Percentiles rank a stretch among this genome's conserved stretches.
These are phyloP conservation scores for Drosophila kambysellisi DNA, from an alignment of 2,888 invertebrate genomes.

Conservation along the genomic window DNA sequence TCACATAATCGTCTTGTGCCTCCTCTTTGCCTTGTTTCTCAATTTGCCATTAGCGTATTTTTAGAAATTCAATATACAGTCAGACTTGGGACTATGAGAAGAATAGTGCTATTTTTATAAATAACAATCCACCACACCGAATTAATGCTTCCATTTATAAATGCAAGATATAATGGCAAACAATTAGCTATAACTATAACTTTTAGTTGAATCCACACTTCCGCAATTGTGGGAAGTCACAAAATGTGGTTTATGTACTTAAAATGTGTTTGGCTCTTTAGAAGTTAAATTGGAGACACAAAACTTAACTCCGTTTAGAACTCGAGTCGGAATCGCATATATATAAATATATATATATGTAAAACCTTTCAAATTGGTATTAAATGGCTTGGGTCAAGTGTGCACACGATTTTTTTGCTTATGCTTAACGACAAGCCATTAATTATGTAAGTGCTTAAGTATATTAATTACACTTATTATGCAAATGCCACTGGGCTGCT, in stretches of 20 bases:
- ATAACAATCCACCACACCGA: slow-evolving; percentile 51
- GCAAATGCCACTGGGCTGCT: slow-evolving; percentile 50
- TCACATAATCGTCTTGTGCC: slow-evolving; percentile 19
- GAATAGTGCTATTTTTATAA: slow-evolving; percentile 51
- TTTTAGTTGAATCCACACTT: slow-evolving; percentile 34
- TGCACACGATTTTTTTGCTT: slow-evolving; percentile 58
- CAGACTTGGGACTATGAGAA: slow-evolving; percentile 7
- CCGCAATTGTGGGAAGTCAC: slow-evolving; percentile 60
- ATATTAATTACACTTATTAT: slow-evolving; percentile 67
- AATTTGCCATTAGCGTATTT: slow-evolving; percentile 40
- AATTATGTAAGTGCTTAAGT: slow-evolving; percentile 64
- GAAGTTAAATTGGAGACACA: slow-evolving; percentile 8
- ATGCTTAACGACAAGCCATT: slow-evolving; percentile 60
- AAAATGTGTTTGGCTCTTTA: neutral
- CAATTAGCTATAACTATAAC: slow-evolving; percentile 58
- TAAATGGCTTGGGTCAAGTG: slow-evolving; percentile 61
- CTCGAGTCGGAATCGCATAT: slow-evolving; percentile 17
- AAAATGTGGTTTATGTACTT: slow-evolving; percentile 2
- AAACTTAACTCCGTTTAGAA: slow-evolving; percentile 38
- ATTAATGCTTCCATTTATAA: slow-evolving; percentile 65
- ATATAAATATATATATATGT: neutral
- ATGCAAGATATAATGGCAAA: slow-evolving; percentile 65
- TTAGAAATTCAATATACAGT: slow-evolving; percentile 47
- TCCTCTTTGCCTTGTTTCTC: slow-evolving; percentile 6
- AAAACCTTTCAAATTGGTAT: slow-evolving; percentile 42